Evolutionary conservation across 2,888 invertebrate species (phyloP).

Genomic region (Melinaea menophilus): DNA sequence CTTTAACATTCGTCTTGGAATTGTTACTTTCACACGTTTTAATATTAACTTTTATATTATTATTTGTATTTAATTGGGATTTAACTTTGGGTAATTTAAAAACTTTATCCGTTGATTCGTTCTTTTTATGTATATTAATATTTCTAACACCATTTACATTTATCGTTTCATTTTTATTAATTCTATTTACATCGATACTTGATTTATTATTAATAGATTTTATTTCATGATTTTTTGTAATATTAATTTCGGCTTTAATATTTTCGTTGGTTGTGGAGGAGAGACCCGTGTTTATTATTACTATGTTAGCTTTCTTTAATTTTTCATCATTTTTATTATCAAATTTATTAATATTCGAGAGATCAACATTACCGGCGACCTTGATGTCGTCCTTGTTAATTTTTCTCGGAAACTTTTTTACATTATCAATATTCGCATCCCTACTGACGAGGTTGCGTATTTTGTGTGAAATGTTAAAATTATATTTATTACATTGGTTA

Average conservation of each 20-base stretch:
- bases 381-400: slow-evolving; percentile 63
- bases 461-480: slow-evolving; percentile 18
- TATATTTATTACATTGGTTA: slow-evolving; percentile 22
- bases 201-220: slow-evolving; percentile 12
- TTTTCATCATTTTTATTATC: slow-evolving; percentile 13
- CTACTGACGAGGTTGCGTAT: slow-evolving; percentile 13
- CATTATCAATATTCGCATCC: slow-evolving; percentile 20
- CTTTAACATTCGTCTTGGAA: slow-evolving; percentile 20
- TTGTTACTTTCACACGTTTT: neutral
- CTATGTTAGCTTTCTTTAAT: slow-evolving; percentile 51
- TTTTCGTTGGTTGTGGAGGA: slow-evolving; percentile 81
- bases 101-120: slow-evolving; percentile 7
- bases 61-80: slow-evolving; percentile 27
- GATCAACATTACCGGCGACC: slow-evolving; percentile 41
- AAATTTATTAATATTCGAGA: slow-evolving; percentile 24
- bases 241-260: slow-evolving; percentile 39
- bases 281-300: slow-evolving; percentile 79
- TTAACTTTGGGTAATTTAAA: too few relatives aligned
- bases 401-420: slow-evolving; percentile 50
- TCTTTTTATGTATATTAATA: slow-evolving; percentile 16
- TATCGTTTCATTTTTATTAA: neutral
- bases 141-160: neutral
- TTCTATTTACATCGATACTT: slow-evolving; percentile 9
- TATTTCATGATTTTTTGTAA: slow-evolving; percentile 8
- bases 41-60: slow-evolving; percentile 22